phyloP scores from a whole-genome alignment of 2,888 invertebrate species.

The Lycophotia porphyrea region DNA sequence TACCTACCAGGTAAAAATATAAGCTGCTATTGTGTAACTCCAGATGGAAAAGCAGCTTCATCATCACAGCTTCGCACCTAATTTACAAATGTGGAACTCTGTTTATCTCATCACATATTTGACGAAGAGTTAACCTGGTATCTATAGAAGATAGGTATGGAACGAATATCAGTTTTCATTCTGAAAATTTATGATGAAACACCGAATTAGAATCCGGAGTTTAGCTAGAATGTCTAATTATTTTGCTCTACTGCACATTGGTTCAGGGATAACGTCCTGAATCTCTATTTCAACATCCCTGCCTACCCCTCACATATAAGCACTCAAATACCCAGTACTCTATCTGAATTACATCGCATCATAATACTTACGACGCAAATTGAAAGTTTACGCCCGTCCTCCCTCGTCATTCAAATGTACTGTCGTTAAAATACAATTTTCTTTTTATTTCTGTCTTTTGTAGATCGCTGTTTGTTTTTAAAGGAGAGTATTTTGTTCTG shows the following conservation, averaged over 20 bases:
- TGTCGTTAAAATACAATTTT: constrained; percentile 59
- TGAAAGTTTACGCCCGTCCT: constrained; percentile 53
- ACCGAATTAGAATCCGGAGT: neutral
- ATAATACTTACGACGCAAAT: constrained; percentile 54
- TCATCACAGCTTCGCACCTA: too few species aligned
- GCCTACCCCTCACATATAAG: constrained; percentile 5
- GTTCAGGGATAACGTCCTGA: neutral
- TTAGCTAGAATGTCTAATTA: neutral
- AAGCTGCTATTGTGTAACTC: too few species aligned
- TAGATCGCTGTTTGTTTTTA: constrained; percentile 18
- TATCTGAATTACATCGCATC: constrained; percentile 36
- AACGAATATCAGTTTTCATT: too few species aligned
- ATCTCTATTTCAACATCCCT: neutral
- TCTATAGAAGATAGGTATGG: too few species aligned
- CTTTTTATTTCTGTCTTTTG: constrained; percentile 45
- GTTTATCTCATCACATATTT: too few species aligned
- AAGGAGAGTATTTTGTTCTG: neutral
- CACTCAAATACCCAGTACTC: constrained; percentile 37
- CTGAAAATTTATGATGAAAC: too few species aligned
- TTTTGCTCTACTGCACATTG: neutral
- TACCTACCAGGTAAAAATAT: neutral
- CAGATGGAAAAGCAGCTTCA: too few species aligned
- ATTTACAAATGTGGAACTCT: too few species aligned
- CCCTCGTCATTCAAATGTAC: constrained; percentile 47
- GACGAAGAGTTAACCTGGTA: too few species aligned